Percentiles rank a stretch among this genome's conserved stretches.
phyloP scores from a whole-genome alignment of 1,140 invertebrate genomes.

The Apis cerana region DNA sequence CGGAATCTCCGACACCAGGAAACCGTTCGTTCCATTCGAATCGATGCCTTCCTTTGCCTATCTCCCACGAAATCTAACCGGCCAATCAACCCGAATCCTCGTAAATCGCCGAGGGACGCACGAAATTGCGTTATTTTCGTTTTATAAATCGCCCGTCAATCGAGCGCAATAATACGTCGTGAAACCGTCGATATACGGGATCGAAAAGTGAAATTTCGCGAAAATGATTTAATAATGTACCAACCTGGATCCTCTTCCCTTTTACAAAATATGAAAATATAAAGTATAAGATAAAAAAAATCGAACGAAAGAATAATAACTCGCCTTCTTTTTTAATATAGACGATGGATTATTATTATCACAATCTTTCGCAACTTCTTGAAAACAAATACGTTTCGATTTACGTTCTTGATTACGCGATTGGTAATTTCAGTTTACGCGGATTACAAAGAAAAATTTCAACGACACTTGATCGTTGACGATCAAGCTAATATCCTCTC shows the following conservation, averaged over 20 bases:
- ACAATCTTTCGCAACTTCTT: no score
- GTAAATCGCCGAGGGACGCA: neutral
- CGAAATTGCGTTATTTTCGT: neutral
- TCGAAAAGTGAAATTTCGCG: no score
- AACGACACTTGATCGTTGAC: neutral
- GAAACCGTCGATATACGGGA: no score
- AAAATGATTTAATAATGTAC: no score
- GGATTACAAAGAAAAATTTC: neutral
- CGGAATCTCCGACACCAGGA: slow-evolving; percentile 28
- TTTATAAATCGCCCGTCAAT: neutral
- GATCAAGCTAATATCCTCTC: slow-evolving; percentile 1
- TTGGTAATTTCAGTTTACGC: no score
- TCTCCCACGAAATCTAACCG: slow-evolving; percentile 20
- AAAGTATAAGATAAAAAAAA: no score
- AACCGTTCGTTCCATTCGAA: slow-evolving; percentile 34
- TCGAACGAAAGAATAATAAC: no score
- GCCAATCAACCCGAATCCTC: slow-evolving; percentile 22
- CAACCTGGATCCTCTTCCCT: neutral
- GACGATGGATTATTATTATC: no score
- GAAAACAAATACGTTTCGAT: neutral
- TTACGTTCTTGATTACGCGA: no score
- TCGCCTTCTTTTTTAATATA: no score
- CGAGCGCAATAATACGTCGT: no score
- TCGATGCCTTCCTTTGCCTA: slow-evolving; percentile 19
- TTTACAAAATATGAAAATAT: no score